Evolutionary conservation across 1,140 invertebrate species (phyloP).

Genomic region (Dreissena polymorpha): DNA sequence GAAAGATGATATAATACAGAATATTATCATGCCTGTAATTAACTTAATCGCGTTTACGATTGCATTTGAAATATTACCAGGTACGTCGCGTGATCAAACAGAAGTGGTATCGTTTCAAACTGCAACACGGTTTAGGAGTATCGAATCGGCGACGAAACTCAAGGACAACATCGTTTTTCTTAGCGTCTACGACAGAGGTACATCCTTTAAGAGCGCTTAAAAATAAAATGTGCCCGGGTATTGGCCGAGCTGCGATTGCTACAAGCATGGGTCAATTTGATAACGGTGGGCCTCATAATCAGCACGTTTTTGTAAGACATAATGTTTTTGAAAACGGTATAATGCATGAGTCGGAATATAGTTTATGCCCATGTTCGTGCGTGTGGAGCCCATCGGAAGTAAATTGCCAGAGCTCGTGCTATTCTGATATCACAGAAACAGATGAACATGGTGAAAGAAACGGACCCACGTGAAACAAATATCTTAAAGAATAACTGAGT

Average conservation of each 20-base stretch:
- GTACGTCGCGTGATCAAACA: conserved; percentile 70
- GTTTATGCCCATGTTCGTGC: conserved; percentile 27
- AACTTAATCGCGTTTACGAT: too few relatives aligned
- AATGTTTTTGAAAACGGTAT: conserved; percentile 16
- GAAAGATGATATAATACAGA: too few relatives aligned
- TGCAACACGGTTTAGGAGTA: conserved; percentile 59
- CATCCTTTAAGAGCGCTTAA: conserved; percentile 61
- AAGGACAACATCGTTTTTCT: conserved; percentile 67
- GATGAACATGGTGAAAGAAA: conserved; percentile 11
- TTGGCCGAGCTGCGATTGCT: conserved; percentile 26
- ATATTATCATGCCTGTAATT: too few relatives aligned
- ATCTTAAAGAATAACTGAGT: background rate
- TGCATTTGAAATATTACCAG: conserved; percentile 49
- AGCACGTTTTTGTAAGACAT: background rate
- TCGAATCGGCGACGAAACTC: conserved; percentile 66
- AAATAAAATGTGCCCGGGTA: conserved; percentile 58
- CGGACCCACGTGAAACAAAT: background rate
- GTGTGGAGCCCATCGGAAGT: background rate
- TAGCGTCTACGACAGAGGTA: conserved; percentile 70
- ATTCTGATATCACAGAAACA: background rate
- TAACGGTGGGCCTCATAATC: background rate
- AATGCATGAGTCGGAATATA: conserved; percentile 13
- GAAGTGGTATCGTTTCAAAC: conserved; percentile 71
- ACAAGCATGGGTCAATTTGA: conserved; percentile 14
- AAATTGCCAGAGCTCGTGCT: conserved; percentile 7